Evolutionary conservation across 1,140 invertebrate genomes (phyloP).

Genomic region (Nomia melanderi): DNA sequence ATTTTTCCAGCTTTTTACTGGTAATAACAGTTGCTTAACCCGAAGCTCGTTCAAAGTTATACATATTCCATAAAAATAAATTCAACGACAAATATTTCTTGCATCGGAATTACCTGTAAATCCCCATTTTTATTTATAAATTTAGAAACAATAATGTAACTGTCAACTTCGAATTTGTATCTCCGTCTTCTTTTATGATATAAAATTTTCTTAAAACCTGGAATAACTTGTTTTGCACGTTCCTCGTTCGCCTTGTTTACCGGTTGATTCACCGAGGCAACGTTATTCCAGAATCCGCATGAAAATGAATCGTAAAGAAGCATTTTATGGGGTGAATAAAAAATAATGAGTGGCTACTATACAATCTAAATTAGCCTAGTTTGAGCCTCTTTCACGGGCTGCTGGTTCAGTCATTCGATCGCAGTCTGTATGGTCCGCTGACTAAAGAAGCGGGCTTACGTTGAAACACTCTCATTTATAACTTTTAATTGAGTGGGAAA

Average conservation of each 20-base stretch:
- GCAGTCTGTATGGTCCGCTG: constrained; percentile 37
- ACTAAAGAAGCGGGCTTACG: constrained; percentile 51
- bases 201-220: no score
- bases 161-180: no score
- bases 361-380: constrained; percentile 39
- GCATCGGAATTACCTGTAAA: no score
- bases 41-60: no score
- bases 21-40: not conserved
- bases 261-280: not conserved
- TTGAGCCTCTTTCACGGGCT: constrained; percentile 36
- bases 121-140: no score
- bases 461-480: constrained; percentile 65
- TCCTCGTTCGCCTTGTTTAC: no score
- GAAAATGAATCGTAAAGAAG: not conserved
- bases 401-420: constrained; percentile 19
- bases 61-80: no score
- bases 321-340: not conserved
- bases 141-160: no score
- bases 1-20: constrained; percentile 20
- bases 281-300: not conserved
- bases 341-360: not conserved
- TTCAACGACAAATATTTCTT: no score
- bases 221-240: no score
- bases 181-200: no score
- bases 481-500: constrained; percentile 69